Base-by-base conservation (phyloP, 64 coral and sea anemone genomes). In the Stylophora pistillata region DNA sequence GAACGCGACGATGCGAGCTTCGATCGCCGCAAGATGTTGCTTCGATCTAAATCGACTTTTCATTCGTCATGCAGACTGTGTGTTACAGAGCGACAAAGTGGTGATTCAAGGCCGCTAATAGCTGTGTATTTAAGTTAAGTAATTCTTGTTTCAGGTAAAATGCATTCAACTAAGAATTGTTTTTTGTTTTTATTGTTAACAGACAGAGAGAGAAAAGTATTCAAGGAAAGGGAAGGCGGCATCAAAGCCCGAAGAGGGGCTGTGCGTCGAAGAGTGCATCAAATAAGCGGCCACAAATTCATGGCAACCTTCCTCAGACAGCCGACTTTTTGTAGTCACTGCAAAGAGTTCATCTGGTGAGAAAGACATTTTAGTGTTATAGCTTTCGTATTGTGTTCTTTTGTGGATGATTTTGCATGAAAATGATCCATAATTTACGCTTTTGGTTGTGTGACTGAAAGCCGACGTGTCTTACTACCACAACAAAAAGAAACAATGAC, bases 271-370 rank as follows among this genome's bases (percentile, higher is more conserved):
- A 73, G 93, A 84, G 88, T 99, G 10, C 97, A 99, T 74, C 97
- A 99, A 89, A 95, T 95, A 0, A 99, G 90, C 88, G 90, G 90
- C 78, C 97, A 99, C 56, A 99, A 99, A 78, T 99, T 99, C 47
- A 99, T 99, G 97, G 97, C 97, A 30, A 91, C 90, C 34, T 99
- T 76, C 73, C 90, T 99, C 30, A 91, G 93, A 20, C 97, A 99
- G 47, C 97, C 97, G 32, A 99, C 97, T 21, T 99, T 95, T 77
- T 99, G 97, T 31, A 89, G 90, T 18, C 97, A 99, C 77, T 99
- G 97, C 59, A 99, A 93, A 70, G 97, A 99, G 70, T 99, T 99
- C 64, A 99, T 99, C 77, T 99, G 97, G 97, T 99, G 76, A 95
- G 97, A 87, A 14, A 25, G 52, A 60, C 76, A 13, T 57, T 53